phyloP scores from a whole-genome alignment of 1,140 invertebrate species.

The Drosophila funebris region DNA sequence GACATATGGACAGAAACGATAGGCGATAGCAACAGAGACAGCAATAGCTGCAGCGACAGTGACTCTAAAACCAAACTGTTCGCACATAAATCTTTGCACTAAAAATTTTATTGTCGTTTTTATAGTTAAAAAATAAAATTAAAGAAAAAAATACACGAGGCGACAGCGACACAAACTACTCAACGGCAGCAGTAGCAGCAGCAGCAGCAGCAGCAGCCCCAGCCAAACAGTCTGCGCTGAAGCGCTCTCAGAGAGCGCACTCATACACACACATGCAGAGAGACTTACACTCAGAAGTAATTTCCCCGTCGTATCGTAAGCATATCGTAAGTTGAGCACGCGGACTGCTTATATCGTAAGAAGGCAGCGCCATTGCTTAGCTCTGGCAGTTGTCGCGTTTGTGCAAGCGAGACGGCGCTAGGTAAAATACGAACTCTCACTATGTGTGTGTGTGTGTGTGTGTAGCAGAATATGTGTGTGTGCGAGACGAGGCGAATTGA shows the following conservation, averaged over 20 bases:
- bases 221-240: slow-evolving; percentile 66
- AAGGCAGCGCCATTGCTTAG: slow-evolving; percentile 73
- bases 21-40: not conserved
- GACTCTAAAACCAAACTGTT: slow-evolving; percentile 67
- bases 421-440: slow-evolving; percentile 33
- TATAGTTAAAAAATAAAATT: slow-evolving; percentile 71
- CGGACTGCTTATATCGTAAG: slow-evolving; percentile 74
- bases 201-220: slow-evolving; percentile 9
- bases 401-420: slow-evolving; percentile 56
- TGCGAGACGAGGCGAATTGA: slow-evolving; percentile 49
- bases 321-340: slow-evolving; percentile 68
- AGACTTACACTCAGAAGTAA: not conserved
- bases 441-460: slow-evolving; percentile 2
- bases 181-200: slow-evolving; percentile 5
- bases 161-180: slow-evolving; percentile 39
- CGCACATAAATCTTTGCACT: slow-evolving; percentile 81
- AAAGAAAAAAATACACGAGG: slow-evolving; percentile 16
- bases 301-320: slow-evolving; percentile 60
- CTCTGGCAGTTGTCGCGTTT: slow-evolving; percentile 33
- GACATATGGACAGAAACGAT: slow-evolving; percentile 8
- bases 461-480: slow-evolving; percentile 19
- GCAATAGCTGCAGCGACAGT: not conserved
- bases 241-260: slow-evolving; percentile 31
- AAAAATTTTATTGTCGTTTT: slow-evolving; percentile 83
- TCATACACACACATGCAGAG: slow-evolving; percentile 3